Evolutionary conservation across 2,113 vertebrate genomes (phyloP).

Genomic region (Cromileptes altivelis): DNA sequence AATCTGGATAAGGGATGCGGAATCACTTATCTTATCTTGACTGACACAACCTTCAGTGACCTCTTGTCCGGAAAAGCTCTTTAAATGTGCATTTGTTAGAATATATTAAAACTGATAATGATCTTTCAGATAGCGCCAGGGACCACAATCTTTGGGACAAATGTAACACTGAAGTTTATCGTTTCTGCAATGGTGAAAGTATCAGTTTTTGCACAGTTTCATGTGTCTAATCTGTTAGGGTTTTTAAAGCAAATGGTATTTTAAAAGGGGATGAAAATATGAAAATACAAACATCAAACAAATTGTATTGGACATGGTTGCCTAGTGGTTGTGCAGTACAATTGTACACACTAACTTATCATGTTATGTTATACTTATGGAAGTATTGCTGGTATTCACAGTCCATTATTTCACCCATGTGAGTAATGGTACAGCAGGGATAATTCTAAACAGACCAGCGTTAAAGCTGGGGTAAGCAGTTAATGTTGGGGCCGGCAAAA

Average conservation of each 20-base stretch:
- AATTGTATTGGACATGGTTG: too few relatives aligned
- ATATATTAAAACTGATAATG: constrained; percentile 8
- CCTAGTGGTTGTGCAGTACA: not conserved
- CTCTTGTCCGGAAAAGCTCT: constrained; percentile 19
- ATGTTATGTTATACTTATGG: too few relatives aligned
- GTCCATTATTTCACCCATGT: not conserved
- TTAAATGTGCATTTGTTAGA: constrained; percentile 34
- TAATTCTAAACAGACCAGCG: too few relatives aligned
- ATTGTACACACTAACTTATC: not conserved
- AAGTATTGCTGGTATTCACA: not conserved
- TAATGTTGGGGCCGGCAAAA: too few relatives aligned
- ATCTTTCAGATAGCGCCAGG: not conserved
- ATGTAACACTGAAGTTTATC: not conserved
- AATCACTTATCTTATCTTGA: constrained; percentile 19
- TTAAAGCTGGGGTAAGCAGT: too few relatives aligned
- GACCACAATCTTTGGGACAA: not conserved
- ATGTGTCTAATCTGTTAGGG: not conserved
- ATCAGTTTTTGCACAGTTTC: not conserved
- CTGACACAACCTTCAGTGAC: constrained; percentile 18
- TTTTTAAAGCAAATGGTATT: not conserved
- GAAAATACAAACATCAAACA: not conserved
- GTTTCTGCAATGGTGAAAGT: not conserved
- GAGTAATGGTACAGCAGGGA: not conserved
- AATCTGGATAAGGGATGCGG: constrained; percentile 29
- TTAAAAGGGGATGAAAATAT: not conserved